Evolutionary conservation across 2,113 vertebrate species (phyloP).

Genomic region (Bufo gargarizans): DNA sequence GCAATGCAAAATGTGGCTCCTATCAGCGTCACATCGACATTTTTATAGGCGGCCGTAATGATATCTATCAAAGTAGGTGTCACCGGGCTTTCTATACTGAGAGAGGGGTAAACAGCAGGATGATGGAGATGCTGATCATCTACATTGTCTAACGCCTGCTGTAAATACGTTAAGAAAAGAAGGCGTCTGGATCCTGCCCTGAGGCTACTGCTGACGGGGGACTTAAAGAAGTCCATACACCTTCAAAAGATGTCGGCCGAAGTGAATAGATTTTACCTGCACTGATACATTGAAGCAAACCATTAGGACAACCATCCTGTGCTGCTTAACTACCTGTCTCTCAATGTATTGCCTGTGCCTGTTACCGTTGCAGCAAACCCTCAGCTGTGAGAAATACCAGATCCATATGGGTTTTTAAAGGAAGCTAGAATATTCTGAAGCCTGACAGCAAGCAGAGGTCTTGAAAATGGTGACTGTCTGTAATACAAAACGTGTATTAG

Average conservation of each 20-base stretch:
- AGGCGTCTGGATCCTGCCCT: not conserved
- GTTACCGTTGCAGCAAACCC: not conserved
- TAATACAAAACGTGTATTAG: no score
- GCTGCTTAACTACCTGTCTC: not conserved
- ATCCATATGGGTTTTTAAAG: no score
- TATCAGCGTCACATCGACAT: not conserved
- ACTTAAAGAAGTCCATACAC: not conserved
- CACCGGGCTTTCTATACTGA: not conserved
- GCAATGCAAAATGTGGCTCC: not conserved
- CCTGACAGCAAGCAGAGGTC: no score
- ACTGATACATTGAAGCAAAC: not conserved
- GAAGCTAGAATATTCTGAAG: no score
- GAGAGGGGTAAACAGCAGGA: conserved; percentile 20
- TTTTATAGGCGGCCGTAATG: conserved; percentile 1
- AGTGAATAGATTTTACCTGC: no score
- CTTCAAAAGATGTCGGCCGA: no score
- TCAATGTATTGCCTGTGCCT: not conserved
- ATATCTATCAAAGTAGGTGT: conserved; percentile 31
- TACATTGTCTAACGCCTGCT: conserved; percentile 2
- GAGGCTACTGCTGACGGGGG: not conserved
- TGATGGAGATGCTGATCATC: conserved; percentile 13
- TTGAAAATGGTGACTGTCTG: not conserved
- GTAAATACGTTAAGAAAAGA: conserved; percentile 33
- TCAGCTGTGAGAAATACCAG: not conserved
- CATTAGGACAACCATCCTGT: not conserved